Base-by-base conservation (phyloP, 2,113 vertebrate genomes). In the Laticauda colubrina region DNA sequence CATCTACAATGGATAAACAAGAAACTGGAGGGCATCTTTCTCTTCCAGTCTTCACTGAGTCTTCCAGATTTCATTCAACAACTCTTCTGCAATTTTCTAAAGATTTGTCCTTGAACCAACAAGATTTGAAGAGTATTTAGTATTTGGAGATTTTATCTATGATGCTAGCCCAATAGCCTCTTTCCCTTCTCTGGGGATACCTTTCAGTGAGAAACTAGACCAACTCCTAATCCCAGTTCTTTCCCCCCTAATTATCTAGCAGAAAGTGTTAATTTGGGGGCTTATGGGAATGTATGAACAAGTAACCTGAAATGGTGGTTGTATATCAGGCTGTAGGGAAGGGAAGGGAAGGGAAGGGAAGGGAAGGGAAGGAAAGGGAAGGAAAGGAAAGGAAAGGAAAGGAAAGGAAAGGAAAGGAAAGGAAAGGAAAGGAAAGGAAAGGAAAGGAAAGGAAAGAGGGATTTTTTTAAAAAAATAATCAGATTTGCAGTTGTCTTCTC, bases 401-500 rank as follows among this genome's bases (percentile, higher is more conserved):
- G 45, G 45, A 45, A 45, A 45, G 45, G 45, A 45, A 45, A 48
- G 45, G 48, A 48, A 48, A 48, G 48, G 48, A 48, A 48, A 48
- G 6, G 48, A 48, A 48, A 48, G 48, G 48, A 48, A 48, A 48
- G 48, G 48, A 48, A 48, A 48, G 48, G 85, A 43, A 24, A 86
- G 39, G 85, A 11, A 59, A 24, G 23, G 23, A 59, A 57, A 57
- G 21, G 56, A 57, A 24, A 21, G 21, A 9, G 18, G 14, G 8
- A 43, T 18, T 87, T 45, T 51, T 51, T 87, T 26, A 5, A 48
- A 87, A 5, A 75, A 39, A 51, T 9, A 51, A 5, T 39, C 69
- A 39, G n/a, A 75, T 75, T 39, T 75, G 69, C 90, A 85, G 54
- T 91, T 93, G 91, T 81, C 29, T 94, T 94, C 90, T 88, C 93